Conservation (phyloP, 2,113 vertebrate species). For the Laticauda colubrina region DNA sequence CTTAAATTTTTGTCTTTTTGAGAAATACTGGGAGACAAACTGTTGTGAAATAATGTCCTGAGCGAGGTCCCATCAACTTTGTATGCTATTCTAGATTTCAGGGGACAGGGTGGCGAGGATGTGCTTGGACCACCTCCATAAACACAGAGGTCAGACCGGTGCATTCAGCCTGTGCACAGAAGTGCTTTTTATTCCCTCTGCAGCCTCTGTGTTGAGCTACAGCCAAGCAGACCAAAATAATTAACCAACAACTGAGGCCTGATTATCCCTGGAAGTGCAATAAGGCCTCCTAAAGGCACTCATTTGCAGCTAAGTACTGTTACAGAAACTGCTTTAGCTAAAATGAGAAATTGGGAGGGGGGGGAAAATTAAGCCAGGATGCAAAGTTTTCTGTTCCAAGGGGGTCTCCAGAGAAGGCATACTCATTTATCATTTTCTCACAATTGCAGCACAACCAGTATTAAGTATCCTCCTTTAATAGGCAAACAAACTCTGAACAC, state of each 20-base stretch:
- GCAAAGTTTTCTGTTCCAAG: slow-evolving; percentile 9
- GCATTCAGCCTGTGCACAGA: not conserved
- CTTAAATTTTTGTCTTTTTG: not conserved
- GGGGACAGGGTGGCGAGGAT: not conserved
- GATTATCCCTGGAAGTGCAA: slow-evolving; percentile 15
- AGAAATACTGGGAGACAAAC: slow-evolving; percentile 39
- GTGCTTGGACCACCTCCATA: not conserved
- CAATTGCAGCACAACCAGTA: not conserved
- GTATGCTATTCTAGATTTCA: slow-evolving; percentile 48
- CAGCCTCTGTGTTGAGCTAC: not conserved
- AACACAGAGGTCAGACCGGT: slow-evolving; percentile 11
- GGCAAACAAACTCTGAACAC: not conserved
- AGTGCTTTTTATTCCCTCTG: not conserved
- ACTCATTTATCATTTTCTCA: not conserved
- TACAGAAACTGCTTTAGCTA: not conserved
- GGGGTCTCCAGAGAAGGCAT: not conserved
- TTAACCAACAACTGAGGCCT: slow-evolving; percentile 33
- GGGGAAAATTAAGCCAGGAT: not conserved
- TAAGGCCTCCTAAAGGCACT: not conserved
- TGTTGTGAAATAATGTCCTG: slow-evolving; percentile 51
- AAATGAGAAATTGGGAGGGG: not conserved
- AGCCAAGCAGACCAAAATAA: slow-evolving; percentile 21
- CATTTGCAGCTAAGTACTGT: slow-evolving; percentile 1
- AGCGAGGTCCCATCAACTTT: slow-evolving; percentile 52
- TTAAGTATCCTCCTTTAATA: not conserved